Base-by-base conservation (phyloP, 1,140 invertebrate genomes). In the Fopius arisanus region DNA sequence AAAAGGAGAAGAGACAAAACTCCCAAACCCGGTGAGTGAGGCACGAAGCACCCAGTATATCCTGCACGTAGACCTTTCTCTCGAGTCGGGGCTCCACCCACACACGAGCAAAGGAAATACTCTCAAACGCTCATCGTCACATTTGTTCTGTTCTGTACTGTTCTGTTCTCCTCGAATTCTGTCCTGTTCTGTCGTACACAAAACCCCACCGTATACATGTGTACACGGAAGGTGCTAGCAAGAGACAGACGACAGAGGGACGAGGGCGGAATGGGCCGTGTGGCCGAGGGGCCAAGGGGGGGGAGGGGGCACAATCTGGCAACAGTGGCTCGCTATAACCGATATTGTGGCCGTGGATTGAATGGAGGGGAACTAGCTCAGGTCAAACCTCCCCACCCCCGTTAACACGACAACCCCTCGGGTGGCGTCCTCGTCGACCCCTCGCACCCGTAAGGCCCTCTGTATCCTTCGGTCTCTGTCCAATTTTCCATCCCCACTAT, bases 331-430 rank as follows among this genome's bases (percentile, higher is more conserved):
- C 78, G 83, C 83, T 87, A 87, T 87, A 86, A 87, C 84, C 85
- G 84, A 87, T 87, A 87, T 87, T 85, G 85, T 87, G 84, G 83
- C 85, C 80, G 84, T 85, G 83, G 81, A 84, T 84, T 83, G 83
- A 86, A 86, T 84, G 85, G 85, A 85, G 85, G 86, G 84, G 85
- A 85, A 86, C 83, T 86, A 82, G 82, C 82, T 84, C 84, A 82
- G 85, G 82, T 86, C 83, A 86, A 84, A 83, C 80, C 80, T 81
- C 78, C 81, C 81, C 78, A 80, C 82, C 79, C 80, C 67, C 66
- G 62, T n/a, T 63, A 62, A 75, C 77, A 78, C 75, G 76, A 76
- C 78, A 78, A 78, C 76, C 78, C 80, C 74, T 80, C 78, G 77
- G 54, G 65, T 75, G 26, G 65, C 73, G 75, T 75, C 67, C 37